Base-by-base conservation (phyloP, 2,113 vertebrate species). In the Caranx ignobilis region DNA sequence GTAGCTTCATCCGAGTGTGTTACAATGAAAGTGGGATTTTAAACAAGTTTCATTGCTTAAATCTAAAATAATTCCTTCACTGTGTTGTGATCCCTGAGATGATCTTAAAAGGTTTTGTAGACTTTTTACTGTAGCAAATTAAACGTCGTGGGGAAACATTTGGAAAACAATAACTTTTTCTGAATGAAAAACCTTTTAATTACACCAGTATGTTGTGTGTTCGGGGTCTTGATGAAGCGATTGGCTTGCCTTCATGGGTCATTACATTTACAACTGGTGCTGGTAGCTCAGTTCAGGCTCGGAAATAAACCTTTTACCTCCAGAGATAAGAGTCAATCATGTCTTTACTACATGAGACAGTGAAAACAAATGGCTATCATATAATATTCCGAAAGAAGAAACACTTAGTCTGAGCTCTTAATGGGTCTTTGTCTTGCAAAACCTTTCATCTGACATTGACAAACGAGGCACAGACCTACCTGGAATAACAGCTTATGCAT, bases 331-430 rank as follows among this genome's bases (percentile, higher is more conserved):
- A 82, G 48, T 88, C 77, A 34, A 82, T 86, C 75, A 72, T 35
- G 54, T 61, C 45, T 68, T 82, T 81, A 71, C 69, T 57, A 34
- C 19, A 11, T 39, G 64, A 75, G 75, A 67, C 75, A 65, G 80
- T 74, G 79, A 89, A 90, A 89, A 89, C 86, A 85, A 92, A 92
- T 91, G 79, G 69, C 59, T 80, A 81, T 90, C 88, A 90, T 91
- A 86, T 91, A 90, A 89, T 91, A 90, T 91, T 91, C 84, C 4
- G 74, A 88, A 84, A 88, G 77, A 90, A 72, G 80, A 84, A 91
- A 90, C 92, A 93, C 89, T 91, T 92, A 91, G 89, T 77, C 81
- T 41, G 79, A 83, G 83, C 64, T 60, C 85, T 75, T 92, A 92
- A 92, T 92, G 90, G 91, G 73, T 84, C 85, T 89, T 88, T 83